Evolutionary conservation across 1,140 invertebrate genomes (phyloP), one percentile per base, ranked within the genome.

Genomic region (Ostrea edulis): DNA sequence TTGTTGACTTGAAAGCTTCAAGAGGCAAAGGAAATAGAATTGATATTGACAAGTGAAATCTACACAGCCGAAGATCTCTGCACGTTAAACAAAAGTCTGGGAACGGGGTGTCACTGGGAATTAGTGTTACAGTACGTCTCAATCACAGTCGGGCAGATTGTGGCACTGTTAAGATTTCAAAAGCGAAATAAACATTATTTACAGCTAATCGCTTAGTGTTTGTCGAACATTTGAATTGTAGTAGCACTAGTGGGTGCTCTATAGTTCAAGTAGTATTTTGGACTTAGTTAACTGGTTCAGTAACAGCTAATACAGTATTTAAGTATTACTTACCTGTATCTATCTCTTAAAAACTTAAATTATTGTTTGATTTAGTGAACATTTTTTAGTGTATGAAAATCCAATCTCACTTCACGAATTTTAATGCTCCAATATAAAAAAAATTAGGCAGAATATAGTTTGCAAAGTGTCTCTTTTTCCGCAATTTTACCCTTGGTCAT

Each of bases 21-120:
- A 77, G 68, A 77, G 25, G 68, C 29, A 77, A 14, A 25, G 68
- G 68, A 35, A 35, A 29, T 44, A 17, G 68, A 77, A 77, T 77
- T 77, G 68, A 14, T 77, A 77, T 77, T 77, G 68, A 77, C 68
- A 77, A 25, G 68, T 77, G 68, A 77, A 77, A 77, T 77, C 58
- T 35, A 25, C 25, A 77, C 68, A 25, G 68, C 25, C 14, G 68
- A 77, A 35, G 14, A 29, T 77, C 68, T 35, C 68, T 35, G 68
- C 29, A 35, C 68, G 68, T 77, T 77, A 77, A 29, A 77, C 25
- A 35, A 35, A 35, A 25, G 25, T 35, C 68, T 77, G 68, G 29
- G 68, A 77, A 29, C 29, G 8, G 29, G 29, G 14, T 77, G 68
- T 77, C 68, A 77, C 68, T 77, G 8, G 12, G 9, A 25, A 77